Conservation (phyloP, 2,797 vertebrate species). For the Miichthys miiuy region DNA sequence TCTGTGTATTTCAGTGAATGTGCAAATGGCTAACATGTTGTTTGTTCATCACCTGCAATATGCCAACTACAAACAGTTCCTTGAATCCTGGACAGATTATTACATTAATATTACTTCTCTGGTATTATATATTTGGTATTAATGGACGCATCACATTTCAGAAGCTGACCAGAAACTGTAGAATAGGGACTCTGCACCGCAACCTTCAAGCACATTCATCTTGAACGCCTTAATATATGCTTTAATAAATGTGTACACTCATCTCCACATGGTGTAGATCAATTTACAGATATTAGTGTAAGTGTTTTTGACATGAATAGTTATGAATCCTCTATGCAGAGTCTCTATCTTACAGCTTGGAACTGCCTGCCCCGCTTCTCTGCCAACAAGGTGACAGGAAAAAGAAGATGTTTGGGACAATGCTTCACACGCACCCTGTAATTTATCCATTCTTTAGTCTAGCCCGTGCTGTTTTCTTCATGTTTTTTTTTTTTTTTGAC, state of each 20-base stretch:
- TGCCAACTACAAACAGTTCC: conserved; percentile 39
- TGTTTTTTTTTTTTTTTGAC: conserved; percentile 53
- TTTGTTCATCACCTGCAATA: conserved; percentile 51
- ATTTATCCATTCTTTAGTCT: conserved; percentile 71
- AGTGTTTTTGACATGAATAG: conserved; percentile 61
- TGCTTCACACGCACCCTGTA: conserved; percentile 71
- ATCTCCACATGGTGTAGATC: conserved; percentile 48
- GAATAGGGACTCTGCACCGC: conserved; percentile 63
- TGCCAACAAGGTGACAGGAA: conserved; percentile 66
- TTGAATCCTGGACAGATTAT: conserved; percentile 25
- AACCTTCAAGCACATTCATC: conserved; percentile 61
- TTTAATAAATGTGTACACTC: conserved; percentile 52
- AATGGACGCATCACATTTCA: conserved; percentile 37
- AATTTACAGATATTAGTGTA: conserved; percentile 43
- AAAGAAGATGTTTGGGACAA: conserved; percentile 57
- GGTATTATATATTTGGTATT: conserved; percentile 53
- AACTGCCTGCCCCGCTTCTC: conserved; percentile 69
- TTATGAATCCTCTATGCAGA: conserved; percentile 58
- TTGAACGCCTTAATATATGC: conserved; percentile 68
- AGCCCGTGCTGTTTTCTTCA: conserved; percentile 72
- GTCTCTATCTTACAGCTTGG: conserved; percentile 60
- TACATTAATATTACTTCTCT: conserved; percentile 29
- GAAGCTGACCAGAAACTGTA: conserved; percentile 33
- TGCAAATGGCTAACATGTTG: conserved; percentile 61
- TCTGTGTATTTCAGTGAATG: conserved; percentile 63